Percentiles rank a stretch among this genome's conserved stretches.
Evolutionary conservation across 2,113 vertebrate species (phyloP).

Genomic region (Falcunculus frontatus): DNA sequence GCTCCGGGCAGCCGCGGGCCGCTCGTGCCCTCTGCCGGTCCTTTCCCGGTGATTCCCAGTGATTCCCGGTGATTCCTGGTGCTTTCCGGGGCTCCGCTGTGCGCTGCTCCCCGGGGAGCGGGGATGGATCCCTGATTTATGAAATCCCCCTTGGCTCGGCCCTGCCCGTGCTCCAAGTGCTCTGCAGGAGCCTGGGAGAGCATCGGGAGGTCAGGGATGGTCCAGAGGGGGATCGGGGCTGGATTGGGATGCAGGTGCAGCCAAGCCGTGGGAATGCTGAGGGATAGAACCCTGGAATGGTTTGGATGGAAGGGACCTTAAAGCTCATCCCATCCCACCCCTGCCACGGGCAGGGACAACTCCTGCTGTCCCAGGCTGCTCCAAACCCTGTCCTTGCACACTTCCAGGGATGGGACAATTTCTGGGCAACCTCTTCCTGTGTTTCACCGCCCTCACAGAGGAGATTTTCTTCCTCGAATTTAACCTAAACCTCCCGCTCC

Average conservation of each 20-base stretch:
- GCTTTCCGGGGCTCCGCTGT: neutral
- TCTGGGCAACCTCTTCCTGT: neutral
- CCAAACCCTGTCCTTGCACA: neutral
- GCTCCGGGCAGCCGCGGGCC: neutral
- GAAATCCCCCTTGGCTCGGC: neutral
- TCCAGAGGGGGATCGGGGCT: neutral
- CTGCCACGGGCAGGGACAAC: neutral
- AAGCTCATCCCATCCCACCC: neutral
- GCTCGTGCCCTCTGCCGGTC: conserved; percentile 28
- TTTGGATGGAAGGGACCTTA: neutral
- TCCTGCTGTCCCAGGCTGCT: neutral
- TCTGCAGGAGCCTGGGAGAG: neutral
- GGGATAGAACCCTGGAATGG: neutral
- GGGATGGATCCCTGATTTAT: neutral
- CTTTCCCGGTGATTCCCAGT: neutral
- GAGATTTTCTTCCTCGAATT: neutral
- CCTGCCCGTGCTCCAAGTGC: neutral
- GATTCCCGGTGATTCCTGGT: neutral
- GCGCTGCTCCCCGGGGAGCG: too few relatives aligned
- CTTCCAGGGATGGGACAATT: neutral
- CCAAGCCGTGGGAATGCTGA: neutral
- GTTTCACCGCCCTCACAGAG: neutral
- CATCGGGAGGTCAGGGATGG: neutral
- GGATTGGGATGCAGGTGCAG: neutral
- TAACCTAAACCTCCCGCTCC: too few relatives aligned